Evolutionary conservation across 2,797 vertebrate species (phyloP).

Genomic region (Sardinella longiceps): DNA sequence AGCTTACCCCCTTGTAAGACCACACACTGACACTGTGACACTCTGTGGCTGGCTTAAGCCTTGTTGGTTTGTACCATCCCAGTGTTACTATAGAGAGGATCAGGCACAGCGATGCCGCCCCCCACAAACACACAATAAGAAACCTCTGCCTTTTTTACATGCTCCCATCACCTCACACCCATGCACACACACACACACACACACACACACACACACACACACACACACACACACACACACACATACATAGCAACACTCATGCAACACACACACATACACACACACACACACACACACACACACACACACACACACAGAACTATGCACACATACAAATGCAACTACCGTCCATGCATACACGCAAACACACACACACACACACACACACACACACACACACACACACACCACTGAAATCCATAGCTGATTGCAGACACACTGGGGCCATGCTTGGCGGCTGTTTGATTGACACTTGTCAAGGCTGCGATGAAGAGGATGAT

Average conservation of each 20-base stretch:
- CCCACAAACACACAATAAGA: neutral
- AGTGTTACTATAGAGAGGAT: slow-evolving; percentile 76
- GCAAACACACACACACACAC: neutral
- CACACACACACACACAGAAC: neutral
- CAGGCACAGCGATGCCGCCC: neutral
- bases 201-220: neutral
- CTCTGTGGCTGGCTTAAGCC: slow-evolving; percentile 66
- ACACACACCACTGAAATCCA: slow-evolving; percentile 43
- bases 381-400: too few relatives aligned
- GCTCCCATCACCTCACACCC: neutral
- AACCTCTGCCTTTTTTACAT: neutral
- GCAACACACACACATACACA: neutral
- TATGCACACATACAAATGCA: neutral
- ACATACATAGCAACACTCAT: neutral
- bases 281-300: neutral
- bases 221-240: neutral
- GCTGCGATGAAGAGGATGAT: slow-evolving; percentile 86
- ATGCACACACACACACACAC: neutral
- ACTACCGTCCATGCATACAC: too few relatives aligned
- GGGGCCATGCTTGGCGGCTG: slow-evolving; percentile 65
- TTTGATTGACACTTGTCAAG: slow-evolving; percentile 98
- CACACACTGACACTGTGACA: slow-evolving; percentile 94
- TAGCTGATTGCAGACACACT: slow-evolving; percentile 63
- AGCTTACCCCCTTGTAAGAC: slow-evolving; percentile 75
- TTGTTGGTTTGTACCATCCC: slow-evolving; percentile 78